Evolutionary conservation across 2,113 vertebrate genomes (phyloP).

Genomic region (Thunnus thynnus): DNA sequence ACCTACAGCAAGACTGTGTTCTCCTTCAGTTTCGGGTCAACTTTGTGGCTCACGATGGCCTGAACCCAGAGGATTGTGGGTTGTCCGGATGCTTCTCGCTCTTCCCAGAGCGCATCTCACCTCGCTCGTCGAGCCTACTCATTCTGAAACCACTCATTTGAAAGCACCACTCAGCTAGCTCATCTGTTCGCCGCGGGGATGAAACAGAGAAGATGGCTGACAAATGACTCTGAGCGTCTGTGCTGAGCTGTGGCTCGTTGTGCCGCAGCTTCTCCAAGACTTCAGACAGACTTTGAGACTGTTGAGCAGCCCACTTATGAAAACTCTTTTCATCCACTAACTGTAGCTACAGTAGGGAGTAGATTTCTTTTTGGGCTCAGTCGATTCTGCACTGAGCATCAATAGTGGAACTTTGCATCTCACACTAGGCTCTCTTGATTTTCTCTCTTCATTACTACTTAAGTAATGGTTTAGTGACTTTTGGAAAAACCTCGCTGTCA

Average conservation of each 20-base stretch:
- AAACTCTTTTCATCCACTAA: conserved; percentile 40
- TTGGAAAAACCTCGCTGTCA: conserved; percentile 45
- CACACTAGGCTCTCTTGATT: conserved; percentile 23
- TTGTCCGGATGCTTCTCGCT: conserved; percentile 23
- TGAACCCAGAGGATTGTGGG: conserved; percentile 9
- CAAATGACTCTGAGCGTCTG: conserved; percentile 31
- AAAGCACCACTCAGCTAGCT: conserved; percentile 45
- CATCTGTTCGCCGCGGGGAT: neutral
- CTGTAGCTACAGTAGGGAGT: conserved; percentile 62
- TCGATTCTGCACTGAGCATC: conserved; percentile 7
- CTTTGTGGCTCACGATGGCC: conserved; percentile 15
- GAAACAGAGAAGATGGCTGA: conserved; percentile 8
- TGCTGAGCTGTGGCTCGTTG: neutral
- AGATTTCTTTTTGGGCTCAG: conserved; percentile 28
- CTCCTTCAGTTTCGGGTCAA: conserved; percentile 15
- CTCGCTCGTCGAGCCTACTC: conserved; percentile 54
- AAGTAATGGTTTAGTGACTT: conserved; percentile 61
- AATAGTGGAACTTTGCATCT: conserved; percentile 41
- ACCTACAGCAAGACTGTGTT: conserved; percentile 7
- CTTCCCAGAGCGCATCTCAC: conserved; percentile 64
- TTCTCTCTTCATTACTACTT: conserved; percentile 38
- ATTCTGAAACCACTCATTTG: conserved; percentile 67
- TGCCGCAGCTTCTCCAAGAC: neutral
- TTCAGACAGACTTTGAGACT: conserved; percentile 20
- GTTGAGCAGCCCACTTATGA: conserved; percentile 26